Conservation (phyloP, 2,797 vertebrate genomes). For the Pelobates cultripes region DNA sequence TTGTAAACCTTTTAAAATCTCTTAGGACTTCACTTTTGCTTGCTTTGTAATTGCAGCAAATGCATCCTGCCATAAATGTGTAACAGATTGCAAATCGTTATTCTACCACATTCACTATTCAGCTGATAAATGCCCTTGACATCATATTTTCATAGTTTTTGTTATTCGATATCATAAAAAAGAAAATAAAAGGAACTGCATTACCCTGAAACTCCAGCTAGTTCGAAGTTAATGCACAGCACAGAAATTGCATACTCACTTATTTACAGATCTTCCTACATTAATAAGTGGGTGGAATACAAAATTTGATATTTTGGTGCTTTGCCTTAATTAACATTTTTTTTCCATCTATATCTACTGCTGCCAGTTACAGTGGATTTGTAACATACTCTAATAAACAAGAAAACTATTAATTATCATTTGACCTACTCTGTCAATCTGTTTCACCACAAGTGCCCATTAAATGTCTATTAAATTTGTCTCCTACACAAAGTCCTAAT, state of each 20-base stretch:
- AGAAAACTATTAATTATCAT: slow-evolving; percentile 61
- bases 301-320: slow-evolving; percentile 1
- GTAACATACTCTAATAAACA: slow-evolving; percentile 60
- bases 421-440: slow-evolving; percentile 55
- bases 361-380: slow-evolving; percentile 57
- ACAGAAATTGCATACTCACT: not conserved
- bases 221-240: not conserved
- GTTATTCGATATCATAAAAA: slow-evolving; percentile 41
- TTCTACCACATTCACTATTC: slow-evolving; percentile 31
- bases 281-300: slow-evolving; percentile 20
- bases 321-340: slow-evolving; percentile 52
- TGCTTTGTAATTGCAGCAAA: slow-evolving; percentile 48
- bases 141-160: slow-evolving; percentile 44
- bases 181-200: not conserved
- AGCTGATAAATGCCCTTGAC: slow-evolving; percentile 47
- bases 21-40: slow-evolving; percentile 35
- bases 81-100: slow-evolving; percentile 52
- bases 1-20: slow-evolving; percentile 44
- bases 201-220: not conserved
- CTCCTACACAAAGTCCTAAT: slow-evolving; percentile 32
- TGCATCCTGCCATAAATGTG: slow-evolving; percentile 42
- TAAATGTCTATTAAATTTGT: slow-evolving; percentile 42
- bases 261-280: not conserved
- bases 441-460: slow-evolving; percentile 53
- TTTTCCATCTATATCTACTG: slow-evolving; percentile 34